Base-by-base conservation (phyloP, 2,797 vertebrate species). In the Neopelma chrysocephalum region DNA sequence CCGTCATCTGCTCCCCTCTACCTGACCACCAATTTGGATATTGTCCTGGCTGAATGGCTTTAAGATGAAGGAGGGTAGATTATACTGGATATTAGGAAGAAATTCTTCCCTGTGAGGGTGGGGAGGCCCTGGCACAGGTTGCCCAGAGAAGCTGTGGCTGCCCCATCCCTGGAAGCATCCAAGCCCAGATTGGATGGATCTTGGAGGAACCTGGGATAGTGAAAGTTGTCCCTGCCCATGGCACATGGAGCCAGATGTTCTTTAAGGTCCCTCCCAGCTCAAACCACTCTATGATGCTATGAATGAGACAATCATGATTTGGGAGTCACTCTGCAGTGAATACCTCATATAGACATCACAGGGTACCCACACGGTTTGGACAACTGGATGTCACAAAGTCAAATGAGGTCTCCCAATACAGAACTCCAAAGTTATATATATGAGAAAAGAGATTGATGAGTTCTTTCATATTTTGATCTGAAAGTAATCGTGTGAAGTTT, bases 141-240 rank as follows among this genome's bases (percentile, higher is more conserved):
- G 42, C 29, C 14, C 75, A 64, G 75, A 71, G 31, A 1, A 61
- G 26, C 34, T 61, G 62, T 23, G 70, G 11, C 31, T 69, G 48
- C 9, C 36, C 32, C 56, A 82, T 36, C 62, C 26, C 62, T 89
- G 50, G 11, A 0, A 51, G 6, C 38, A 57, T 0, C n/a, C 80
- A 57, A 45, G 57, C 20, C 23, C 27, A 22, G 65, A 12, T 0
- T 77, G 79, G 87, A 38, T 0, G 0, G 48, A 19, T 5, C 13
- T 81, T 29, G 25, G 40, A 45, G 20, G 11, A n/a, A 0, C 42
- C 19, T 56, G 36, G 50, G 23, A 1, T 0, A 3, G 9, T 25
- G 43, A 6, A 1, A 77, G 42, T 4, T 25, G 27, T 29, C 31
- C 48, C 34, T 62, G 25, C 4, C 38, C 20, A 10, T 12, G 22